These are phyloP conservation scores for Ephestia elutella DNA, from an alignment of 1,140 invertebrate species.

Conservation along the genomic window DNA sequence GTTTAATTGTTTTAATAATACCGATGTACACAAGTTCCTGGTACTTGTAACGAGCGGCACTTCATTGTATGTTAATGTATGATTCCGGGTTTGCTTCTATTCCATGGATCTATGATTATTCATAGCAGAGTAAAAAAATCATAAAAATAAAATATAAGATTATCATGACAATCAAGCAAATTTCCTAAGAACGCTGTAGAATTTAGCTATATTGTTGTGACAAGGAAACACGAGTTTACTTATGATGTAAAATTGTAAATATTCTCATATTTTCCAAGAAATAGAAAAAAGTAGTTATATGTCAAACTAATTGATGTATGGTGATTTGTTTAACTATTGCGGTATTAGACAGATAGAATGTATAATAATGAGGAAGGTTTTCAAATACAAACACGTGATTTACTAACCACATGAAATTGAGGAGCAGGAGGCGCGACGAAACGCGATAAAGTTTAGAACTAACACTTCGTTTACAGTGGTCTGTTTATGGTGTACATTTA, in stretches of 20 bases:
- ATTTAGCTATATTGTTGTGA: no score
- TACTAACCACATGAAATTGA: neutral
- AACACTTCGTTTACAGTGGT: neutral
- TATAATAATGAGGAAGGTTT: neutral
- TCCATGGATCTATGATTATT: neutral
- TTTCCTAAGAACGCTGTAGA: no score
- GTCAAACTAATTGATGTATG: no score
- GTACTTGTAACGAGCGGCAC: conserved; percentile 35
- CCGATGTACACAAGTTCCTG: conserved; percentile 42
- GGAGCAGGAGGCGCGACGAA: neutral
- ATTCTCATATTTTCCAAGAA: no score
- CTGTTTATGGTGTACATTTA: neutral
- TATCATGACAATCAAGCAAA: no score
- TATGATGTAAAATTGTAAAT: no score
- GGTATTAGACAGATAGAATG: neutral
- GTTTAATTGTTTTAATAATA: conserved; percentile 31
- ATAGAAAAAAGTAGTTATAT: no score
- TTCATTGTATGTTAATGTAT: conserved; percentile 50
- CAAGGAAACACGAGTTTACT: no score
- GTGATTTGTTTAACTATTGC: neutral
- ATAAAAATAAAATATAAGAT: neutral
- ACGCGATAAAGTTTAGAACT: neutral
- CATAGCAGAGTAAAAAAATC: neutral
- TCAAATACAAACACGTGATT: neutral
- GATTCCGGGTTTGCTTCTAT: conserved; percentile 20